Conservation (phyloP, 2,888 invertebrate species). For the Drosophila acutilabella region DNA sequence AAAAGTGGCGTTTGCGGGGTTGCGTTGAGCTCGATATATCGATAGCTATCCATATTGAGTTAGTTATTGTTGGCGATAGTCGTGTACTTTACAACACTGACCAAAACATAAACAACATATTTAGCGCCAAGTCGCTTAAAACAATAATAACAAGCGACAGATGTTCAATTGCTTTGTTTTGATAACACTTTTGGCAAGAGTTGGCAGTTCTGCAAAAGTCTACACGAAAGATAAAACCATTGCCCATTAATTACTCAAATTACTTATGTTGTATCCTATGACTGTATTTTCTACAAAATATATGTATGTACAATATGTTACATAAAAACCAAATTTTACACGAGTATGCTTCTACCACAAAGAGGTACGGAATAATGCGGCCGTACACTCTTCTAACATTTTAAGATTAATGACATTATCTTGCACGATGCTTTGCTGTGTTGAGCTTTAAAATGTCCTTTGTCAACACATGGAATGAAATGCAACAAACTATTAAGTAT, state of each 20-base stretch:
- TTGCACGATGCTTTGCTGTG: conserved; percentile 23
- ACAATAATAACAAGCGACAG: background rate
- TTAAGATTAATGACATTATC: conserved; percentile 29
- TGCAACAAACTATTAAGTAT: conserved; percentile 56
- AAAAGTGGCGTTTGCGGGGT: conserved; percentile 56
- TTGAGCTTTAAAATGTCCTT: conserved; percentile 17
- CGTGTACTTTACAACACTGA: background rate
- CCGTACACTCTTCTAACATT: conserved; percentile 15
- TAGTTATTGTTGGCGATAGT: background rate
- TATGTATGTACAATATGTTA: conserved; percentile 53
- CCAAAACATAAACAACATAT: background rate
- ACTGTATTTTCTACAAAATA: conserved; percentile 58
- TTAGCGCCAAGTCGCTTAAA: conserved; percentile 1
- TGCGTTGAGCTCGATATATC: conserved; percentile 45
- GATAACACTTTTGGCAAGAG: too few relatives aligned
- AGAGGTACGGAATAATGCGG: conserved; percentile 15
- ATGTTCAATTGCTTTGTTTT: too few relatives aligned
- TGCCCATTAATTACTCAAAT: background rate
- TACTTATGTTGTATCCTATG: conserved; percentile 22
- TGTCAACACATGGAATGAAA: conserved; percentile 67
- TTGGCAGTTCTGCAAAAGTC: too few relatives aligned
- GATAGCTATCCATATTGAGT: conserved; percentile 19
- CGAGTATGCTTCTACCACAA: conserved; percentile 4
- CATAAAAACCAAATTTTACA: conserved; percentile 49
- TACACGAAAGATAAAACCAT: background rate